Evolutionary conservation across 2,888 invertebrate species (phyloP), one percentile per base, ranked within the genome.

Genomic region (Disparrhopalites patrizii): DNA sequence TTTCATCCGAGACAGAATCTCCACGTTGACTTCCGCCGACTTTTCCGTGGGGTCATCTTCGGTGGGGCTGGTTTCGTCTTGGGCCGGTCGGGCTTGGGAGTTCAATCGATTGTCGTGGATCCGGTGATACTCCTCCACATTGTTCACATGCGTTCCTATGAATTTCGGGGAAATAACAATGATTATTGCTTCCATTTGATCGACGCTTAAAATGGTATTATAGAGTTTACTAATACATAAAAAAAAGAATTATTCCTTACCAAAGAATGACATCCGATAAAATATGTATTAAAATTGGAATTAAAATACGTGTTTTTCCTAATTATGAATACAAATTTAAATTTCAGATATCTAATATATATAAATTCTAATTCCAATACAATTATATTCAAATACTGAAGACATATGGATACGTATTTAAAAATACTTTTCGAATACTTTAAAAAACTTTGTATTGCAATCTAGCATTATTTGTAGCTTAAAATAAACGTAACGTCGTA

Each of bases 131-230:
- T 20, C 18, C 18, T 27, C 23, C 4, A 52, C 62, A 27, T 62
- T 33, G 25, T 62, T 62, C 33, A 52, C 18, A 27, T 62, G 62
- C 2, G 51, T 52, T 33, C 50, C 62, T 60, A 3, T 7, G 28
- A 25, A 23, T 47, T 18, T 47, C 8, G n/a, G 7, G n/a, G n/a
- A n/a, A n/a, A n/a, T n/a, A n/a, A n/a, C n/a, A n/a, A n/a, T n/a
- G n/a, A n/a, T n/a, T n/a, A n/a, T n/a, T n/a, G n/a, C n/a, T n/a
- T n/a, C n/a, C n/a, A n/a, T n/a, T 36, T 10, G 38, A 15, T 10
- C 10, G 38, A 36, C 38, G 38, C n/a, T n/a, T n/a, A n/a, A 10
- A 10, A 10, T 54, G 23, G 20, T 54, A 10, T 7, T 25, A 54
- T 5, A 23, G 5, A 25, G 36, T 36, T 47, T 47, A 47, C 7